Base-by-base conservation (phyloP, 2,113 vertebrate genomes). In the Nibea coibor region DNA sequence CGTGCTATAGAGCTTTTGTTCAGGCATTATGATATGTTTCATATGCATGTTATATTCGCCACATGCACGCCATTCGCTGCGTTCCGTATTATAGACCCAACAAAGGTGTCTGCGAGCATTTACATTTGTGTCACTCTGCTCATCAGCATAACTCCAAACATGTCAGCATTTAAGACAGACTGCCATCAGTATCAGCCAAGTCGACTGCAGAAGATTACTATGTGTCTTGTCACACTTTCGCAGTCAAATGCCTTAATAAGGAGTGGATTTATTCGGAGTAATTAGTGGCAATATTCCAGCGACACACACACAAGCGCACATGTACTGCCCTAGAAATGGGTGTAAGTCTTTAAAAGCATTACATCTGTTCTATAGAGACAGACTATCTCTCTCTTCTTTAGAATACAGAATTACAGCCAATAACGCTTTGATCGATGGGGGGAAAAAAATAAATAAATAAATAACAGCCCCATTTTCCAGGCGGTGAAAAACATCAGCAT, bases 211-310 rank as follows among this genome's bases (percentile, higher is more conserved):
- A 65, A 69, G 58, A 88, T 90, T 84, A 84, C 7, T 15, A 47
- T 43, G 58, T 67, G 77, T 74, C 53, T 84, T 79, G 88, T 76
- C 82, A 85, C 77, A 80, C 47, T 78, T 89, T 81, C 74, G 79
- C 50, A 76, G 66, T 80, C 66, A 78, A 82, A 81, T 68, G 75
- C 58, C 57, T 75, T 87, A 75, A 89, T 91, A 89, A 87, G 72
- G 54, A 81, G 78, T 77, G 79, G 83, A 90, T 91, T 86, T 79
- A 81, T 67, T 84, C 53, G 16, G 26, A 78, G 69, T 89, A 84
- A 91, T 92, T 83, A 83, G 75, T 69, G 76, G 83, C 73, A 84
- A 79, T 62, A 71, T 72, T 91, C 72, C 77, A 89, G 65, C 26
- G 0, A 73, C 51, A 31, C 50, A 31, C 72, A 74, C 67, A 77